Evolutionary conservation across 1,140 invertebrate genomes (phyloP), one percentile per base, ranked within the genome.

Genomic region (Drosophila pseudoananassae): DNA sequence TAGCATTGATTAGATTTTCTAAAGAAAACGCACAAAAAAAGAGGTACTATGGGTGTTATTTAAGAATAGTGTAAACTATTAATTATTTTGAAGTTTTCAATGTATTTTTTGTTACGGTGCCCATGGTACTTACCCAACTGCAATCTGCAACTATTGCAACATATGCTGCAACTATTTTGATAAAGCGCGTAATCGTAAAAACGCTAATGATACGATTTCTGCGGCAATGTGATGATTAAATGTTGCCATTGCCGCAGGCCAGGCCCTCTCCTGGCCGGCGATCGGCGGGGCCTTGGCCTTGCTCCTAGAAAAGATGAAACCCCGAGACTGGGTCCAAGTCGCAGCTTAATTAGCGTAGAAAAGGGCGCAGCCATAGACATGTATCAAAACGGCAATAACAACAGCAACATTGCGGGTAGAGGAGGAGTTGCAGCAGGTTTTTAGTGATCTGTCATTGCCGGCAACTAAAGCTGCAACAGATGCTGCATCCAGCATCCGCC

Each of bases 171-270:
- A 68, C 76, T 73, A 63, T 84, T 84, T 84, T 79, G 76, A 84
- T 84, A 84, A 84, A 84, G 81, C 81, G 81, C 80, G 80, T 84
- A 84, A 84, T 84, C 81, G 66, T 79, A 84, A 84, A 83, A 84
- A 79, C 76, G 73, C 81, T 84, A 85, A 85, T 84, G 80, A 85
- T 85, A 85, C 80, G 73, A 84, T 80, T 85, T 85, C 53, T 77
- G 73, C 76, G 56, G 81, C 81, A 77, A 83, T 84, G 64, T 57
- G 64, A 85, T 84, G 81, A 85, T 85, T 85, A 85, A 85, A 79
- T 84, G 76, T 80, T 79, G 66, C 76, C 55, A 54, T 20, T 46
- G 43, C 43, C 43, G 9, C 9, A 10, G 17, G 14, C 47, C 59
- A 52, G 29, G 20, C 43, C 60, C 59, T 60, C 55, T 46, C 52